Evolutionary conservation across 2,888 invertebrate species (phyloP), one percentile per base, ranked within the genome.

Genomic region (Phaonia tiefii): DNA sequence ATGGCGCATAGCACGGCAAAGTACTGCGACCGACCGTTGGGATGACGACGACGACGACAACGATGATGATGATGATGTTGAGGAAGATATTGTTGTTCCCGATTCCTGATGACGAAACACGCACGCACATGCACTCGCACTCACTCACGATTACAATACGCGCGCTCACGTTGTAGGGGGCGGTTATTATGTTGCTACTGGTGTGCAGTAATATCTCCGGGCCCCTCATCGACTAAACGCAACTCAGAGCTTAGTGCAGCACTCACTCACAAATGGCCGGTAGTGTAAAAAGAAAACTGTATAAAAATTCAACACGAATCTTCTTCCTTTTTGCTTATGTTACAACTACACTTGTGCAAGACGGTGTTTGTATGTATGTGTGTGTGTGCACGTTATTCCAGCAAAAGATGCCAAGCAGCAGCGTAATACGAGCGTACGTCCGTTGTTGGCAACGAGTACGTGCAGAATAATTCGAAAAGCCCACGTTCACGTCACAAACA

Each of bases 401-500:
- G 31, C 72, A 78, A 78, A 60, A 42, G 65, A 42, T 81, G 78
- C 78, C 78, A 81, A 81, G 81, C 81, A 75, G 78, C 78, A 75
- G 78, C 78, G 78, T 78, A 78, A 65, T 78, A 81, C 78, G 78
- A 81, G 84, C 83, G 83, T 86, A 87, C 88, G 88, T 89, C 89
- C 89, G 89, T 88, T 87, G 86, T 88, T 89, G 89, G 85, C 89
- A 87, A 88, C 89, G 89, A 88, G 87, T 89, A 90, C 90, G 90
- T 90, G 89, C 89, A 89, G 89, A 90, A 89, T 90, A 89, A 90
- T 89, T 89, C 90, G 81, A 75, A 78, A 81, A 87, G 87, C 86
- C 86, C 87, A 87, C 88, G 89, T 89, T 88, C 89, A 90, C 89
- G 90, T 90, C 90, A 89, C 90, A 90, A 90, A 89, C 88, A 89